phyloP scores from a whole-genome alignment of 2,113 vertebrate genomes.

The Sula dactylatra region DNA sequence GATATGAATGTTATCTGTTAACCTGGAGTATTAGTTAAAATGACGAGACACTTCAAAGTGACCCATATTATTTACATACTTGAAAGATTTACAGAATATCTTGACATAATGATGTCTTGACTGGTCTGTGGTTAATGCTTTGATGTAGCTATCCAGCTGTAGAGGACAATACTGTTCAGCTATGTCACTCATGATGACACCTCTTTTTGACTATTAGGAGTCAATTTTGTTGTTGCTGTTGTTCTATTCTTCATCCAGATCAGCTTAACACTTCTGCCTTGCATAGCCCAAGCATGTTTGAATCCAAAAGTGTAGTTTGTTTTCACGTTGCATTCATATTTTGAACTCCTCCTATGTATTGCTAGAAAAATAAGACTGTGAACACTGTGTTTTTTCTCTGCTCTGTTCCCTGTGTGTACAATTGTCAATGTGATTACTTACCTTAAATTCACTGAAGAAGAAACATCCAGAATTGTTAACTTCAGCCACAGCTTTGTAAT shows the following conservation, averaged over 20 bases:
- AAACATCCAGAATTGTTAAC: not conserved
- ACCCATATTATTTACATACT: not conserved
- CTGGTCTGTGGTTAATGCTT: not conserved
- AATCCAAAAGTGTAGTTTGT: not conserved
- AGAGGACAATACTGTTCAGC: not conserved
- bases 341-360: not conserved
- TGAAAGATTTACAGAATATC: not conserved
- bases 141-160: not conserved
- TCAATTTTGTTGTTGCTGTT: not conserved
- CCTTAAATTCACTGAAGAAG: not conserved
- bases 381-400: not conserved
- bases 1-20: not conserved
- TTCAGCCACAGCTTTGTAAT: not conserved
- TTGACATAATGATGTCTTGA: not conserved
- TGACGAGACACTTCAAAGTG: not conserved
- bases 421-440: not conserved
- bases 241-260: not conserved
- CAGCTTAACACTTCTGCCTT: not conserved
- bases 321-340: not conserved
- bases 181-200: not conserved
- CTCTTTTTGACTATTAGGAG: not conserved
- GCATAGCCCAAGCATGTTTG: not conserved
- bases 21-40: not conserved
- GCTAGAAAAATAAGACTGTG: not conserved
- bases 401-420: not conserved